These are phyloP conservation scores for Gobio occitaniae DNA, from an alignment of 2,797 vertebrate genomes.

Conservation along the genomic window DNA sequence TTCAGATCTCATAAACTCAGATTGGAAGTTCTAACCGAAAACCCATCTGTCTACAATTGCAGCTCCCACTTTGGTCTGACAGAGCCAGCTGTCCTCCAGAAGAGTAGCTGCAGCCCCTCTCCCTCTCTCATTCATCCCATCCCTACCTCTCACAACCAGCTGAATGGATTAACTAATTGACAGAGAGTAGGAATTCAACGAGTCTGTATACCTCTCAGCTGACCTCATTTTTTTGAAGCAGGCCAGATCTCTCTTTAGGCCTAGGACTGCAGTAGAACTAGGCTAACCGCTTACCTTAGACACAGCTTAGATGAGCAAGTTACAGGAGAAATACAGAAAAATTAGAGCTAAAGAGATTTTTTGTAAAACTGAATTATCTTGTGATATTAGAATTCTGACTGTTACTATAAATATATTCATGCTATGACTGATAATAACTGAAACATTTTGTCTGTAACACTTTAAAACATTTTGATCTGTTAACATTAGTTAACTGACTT, in stretches of 20 bases:
- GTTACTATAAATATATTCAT: background rate
- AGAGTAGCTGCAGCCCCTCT: constrained; percentile 39
- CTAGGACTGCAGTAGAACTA: constrained; percentile 62
- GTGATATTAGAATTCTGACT: background rate
- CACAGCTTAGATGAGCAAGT: constrained; percentile 1
- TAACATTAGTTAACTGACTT: background rate
- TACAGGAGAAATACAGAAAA: no score
- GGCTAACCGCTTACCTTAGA: constrained; percentile 32
- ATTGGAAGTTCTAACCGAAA: constrained; percentile 47
- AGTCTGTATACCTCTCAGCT: constrained; percentile 67
- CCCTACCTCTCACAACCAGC: constrained; percentile 58
- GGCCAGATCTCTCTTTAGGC: constrained; percentile 69
- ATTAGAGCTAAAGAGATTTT: background rate
- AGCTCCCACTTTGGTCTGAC: constrained; percentile 56
- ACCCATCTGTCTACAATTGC: constrained; percentile 42
- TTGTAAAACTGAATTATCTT: background rate
- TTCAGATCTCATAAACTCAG: constrained; percentile 70
- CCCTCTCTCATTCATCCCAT: constrained; percentile 16
- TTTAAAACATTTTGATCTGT: background rate
- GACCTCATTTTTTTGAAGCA: constrained; percentile 75
- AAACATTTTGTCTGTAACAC: background rate
- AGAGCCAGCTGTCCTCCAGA: constrained; percentile 60
- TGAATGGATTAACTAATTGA: constrained; percentile 60
- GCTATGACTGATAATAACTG: background rate
- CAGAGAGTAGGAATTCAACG: constrained; percentile 63